These are phyloP conservation scores for Poecile atricapillus DNA, from an alignment of 2,113 vertebrate genomes.

Conservation along the genomic window DNA sequence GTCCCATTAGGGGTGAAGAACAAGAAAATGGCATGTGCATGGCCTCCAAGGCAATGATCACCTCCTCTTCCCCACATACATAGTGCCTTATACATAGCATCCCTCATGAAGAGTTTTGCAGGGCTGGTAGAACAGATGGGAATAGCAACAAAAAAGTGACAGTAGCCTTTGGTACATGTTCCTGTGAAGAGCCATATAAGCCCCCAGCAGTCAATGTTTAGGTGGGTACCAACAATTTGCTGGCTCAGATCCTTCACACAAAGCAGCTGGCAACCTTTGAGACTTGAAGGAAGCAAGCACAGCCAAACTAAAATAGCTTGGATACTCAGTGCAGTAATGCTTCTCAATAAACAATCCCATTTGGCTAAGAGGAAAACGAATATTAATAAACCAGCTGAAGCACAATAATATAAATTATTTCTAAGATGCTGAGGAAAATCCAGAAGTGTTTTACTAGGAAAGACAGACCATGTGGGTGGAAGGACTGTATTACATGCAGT, in stretches of 20 bases:
- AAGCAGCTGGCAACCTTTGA: neutral
- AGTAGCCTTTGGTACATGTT: neutral
- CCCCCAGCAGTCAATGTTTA: neutral
- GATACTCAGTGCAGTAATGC: neutral
- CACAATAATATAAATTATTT: slow-evolving; percentile 10
- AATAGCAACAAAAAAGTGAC: neutral
- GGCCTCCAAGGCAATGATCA: neutral
- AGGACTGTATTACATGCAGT: neutral
- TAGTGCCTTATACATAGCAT: fast-evolving
- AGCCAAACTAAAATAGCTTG: neutral
- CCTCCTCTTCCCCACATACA: neutral
- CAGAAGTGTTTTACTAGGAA: neutral
- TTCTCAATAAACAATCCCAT: slow-evolving; percentile 16
- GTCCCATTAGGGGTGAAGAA: neutral
- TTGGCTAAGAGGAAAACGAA: slow-evolving; percentile 14
- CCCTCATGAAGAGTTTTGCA: neutral
- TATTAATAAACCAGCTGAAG: neutral
- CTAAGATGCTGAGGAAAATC: neutral
- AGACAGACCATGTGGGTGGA: neutral
- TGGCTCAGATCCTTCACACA: neutral
- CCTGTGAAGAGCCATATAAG: neutral
- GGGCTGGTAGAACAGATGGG: neutral
- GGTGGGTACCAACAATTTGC: neutral
- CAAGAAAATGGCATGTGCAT: neutral
- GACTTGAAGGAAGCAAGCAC: neutral